Conservation (phyloP, 2,113 vertebrate genomes). For the Embiotoca jacksoni region DNA sequence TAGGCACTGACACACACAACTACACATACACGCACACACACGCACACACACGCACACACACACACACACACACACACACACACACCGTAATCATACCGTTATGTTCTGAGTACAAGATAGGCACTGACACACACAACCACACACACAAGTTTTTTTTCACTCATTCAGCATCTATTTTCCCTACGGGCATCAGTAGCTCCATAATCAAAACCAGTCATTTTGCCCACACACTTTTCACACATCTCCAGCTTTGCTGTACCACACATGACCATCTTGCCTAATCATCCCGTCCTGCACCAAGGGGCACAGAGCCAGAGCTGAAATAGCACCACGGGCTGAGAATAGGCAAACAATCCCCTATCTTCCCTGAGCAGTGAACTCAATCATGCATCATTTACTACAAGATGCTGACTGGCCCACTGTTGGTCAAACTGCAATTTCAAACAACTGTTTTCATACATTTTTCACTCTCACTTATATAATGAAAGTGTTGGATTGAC, state of each 20-base stretch:
- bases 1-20: constrained; percentile 14
- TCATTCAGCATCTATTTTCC: constrained; percentile 60
- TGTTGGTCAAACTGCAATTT: constrained; percentile 3
- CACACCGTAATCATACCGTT: too few relatives aligned
- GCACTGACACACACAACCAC: constrained; percentile 10
- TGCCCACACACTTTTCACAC: constrained; percentile 70
- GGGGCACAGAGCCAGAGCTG: constrained; percentile 51
- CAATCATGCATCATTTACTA: constrained; percentile 37
- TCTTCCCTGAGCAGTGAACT: constrained; percentile 42
- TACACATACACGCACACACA: background rate
- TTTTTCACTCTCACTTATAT: constrained; percentile 1
- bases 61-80: too few relatives aligned
- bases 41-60: too few relatives aligned
- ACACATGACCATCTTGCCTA: constrained; percentile 55
- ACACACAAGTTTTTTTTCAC: constrained; percentile 17
- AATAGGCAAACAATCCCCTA: constrained; percentile 50
- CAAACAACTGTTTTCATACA: constrained; percentile 17
- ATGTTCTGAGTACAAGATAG: constrained; percentile 17
- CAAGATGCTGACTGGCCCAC: constrained; percentile 21
- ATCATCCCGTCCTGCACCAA: constrained; percentile 47
- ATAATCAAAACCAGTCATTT: constrained; percentile 71
- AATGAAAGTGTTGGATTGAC: background rate
- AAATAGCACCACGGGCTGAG: constrained; percentile 49
- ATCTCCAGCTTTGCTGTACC: constrained; percentile 54
- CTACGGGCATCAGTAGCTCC: constrained; percentile 49